Evolutionary conservation across 2,888 invertebrate species (phyloP), one percentile per base, ranked within the genome.

Genomic region (Melipona beecheii): DNA sequence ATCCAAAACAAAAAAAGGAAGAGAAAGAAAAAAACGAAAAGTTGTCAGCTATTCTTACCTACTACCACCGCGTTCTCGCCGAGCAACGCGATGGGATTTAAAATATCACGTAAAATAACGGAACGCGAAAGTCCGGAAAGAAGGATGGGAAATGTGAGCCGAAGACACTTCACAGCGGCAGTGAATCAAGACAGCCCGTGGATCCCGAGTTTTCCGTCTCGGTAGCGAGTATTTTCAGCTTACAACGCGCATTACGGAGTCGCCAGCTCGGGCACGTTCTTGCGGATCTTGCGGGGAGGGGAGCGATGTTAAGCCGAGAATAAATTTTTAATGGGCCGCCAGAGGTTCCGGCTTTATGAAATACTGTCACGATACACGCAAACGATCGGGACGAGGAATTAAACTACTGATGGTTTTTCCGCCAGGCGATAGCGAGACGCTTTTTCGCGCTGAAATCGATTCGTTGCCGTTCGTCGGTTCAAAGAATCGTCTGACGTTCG

Each of bases 261-360:
- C 69, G 81, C 80, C 50, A 52, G 64, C 75, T 74, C 80, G 78
- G 75, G 80, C 78, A 76, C 78, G 80, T 86, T 80, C 78, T 71
- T 70, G 66, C 82, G 76, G 82, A 86, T 83, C 83, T 83, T 27
- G 72, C 75, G 74, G 50, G 54, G 74, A 75, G 77, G 43, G 43
- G 54, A 81, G 76, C 80, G 85, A 77, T 79, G 85, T 87, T 87
- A 89, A 88, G 81, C 83, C 83, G 72, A 80, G 83, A 83, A 80
- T 88, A 85, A 88, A 88, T 85, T 87, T 88, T 88, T 87, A 89
- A 89, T 87, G 85, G 77, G 76, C 75, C 78, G 73, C 65, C 79
- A 72, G 80, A 79, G 78, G 68, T 76, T 82, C 74, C 36, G 58
- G 73, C 73, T 82, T 80, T 74, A 74, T 77, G 73, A 84, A 82